Percentiles rank a stretch among this genome's conserved stretches.
Evolutionary conservation across 1,140 invertebrate genomes (phyloP).

Genomic region (Vollenhovia emeryi): DNA sequence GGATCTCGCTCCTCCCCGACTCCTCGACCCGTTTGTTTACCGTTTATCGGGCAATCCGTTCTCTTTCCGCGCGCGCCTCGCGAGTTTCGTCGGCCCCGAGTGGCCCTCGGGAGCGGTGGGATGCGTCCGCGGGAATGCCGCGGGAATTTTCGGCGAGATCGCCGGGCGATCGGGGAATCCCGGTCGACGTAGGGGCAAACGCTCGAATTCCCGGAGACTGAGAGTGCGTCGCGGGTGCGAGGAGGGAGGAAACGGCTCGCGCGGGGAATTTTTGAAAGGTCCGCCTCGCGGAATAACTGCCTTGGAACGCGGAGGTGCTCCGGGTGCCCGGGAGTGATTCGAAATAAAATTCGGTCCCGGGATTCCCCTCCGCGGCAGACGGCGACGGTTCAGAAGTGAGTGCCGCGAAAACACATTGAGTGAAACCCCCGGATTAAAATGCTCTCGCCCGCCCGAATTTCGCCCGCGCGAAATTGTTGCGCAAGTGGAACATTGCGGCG

Average conservation of each 20-base stretch:
- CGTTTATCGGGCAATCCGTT: background rate
- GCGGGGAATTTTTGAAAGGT: background rate
- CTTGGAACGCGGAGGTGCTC: background rate
- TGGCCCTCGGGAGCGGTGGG: background rate
- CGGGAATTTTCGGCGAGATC: slow-evolving; percentile 17
- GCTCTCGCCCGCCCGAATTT: background rate
- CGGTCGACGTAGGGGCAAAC: background rate
- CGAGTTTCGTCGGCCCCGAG: background rate
- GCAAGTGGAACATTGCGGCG: background rate
- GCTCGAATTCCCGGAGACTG: background rate
- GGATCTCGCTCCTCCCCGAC: too few relatives aligned
- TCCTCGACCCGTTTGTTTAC: slow-evolving; percentile 12
- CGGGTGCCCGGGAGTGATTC: background rate
- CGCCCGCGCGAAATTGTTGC: background rate
- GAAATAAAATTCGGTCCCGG: slow-evolving; percentile 21
- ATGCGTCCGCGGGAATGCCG: slow-evolving; percentile 14
- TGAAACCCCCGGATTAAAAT: slow-evolving; percentile 47
- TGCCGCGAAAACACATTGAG: slow-evolving; percentile 34
- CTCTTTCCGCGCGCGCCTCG: background rate
- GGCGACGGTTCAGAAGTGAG: slow-evolving; percentile 39
- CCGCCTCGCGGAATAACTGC: background rate
- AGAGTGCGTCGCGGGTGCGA: background rate
- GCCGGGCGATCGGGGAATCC: slow-evolving; percentile 1
- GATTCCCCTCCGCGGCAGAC: slow-evolving; percentile 4
- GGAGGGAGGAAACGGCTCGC: background rate